Evolutionary conservation across 2,113 vertebrate genomes (phyloP).

Genomic region (Poeciliopsis occidentalis): DNA sequence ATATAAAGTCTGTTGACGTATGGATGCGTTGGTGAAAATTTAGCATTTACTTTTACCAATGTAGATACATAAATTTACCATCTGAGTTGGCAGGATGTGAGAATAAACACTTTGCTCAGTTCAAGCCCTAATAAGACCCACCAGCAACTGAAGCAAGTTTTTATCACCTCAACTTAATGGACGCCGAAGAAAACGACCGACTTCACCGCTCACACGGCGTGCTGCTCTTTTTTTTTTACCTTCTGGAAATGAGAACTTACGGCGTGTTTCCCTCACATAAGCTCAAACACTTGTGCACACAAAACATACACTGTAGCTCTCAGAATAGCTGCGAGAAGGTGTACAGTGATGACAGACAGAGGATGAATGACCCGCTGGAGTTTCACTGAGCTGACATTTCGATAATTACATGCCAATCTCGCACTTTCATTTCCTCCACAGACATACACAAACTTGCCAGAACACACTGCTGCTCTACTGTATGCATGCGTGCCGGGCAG

Average conservation of each 20-base stretch:
- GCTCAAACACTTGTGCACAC: neutral
- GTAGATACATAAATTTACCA: neutral
- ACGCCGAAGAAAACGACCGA: constrained; percentile 17
- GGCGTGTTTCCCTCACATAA: neutral
- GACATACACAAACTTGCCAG: constrained; percentile 28
- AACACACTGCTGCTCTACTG: constrained; percentile 11
- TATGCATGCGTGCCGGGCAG: neutral
- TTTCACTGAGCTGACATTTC: constrained; percentile 69
- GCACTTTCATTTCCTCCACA: constrained; percentile 62
- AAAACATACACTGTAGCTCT: constrained; percentile 22
- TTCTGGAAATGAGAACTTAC: constrained; percentile 22
- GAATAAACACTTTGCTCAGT: constrained; percentile 32
- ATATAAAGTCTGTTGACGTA: no score
- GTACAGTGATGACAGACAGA: constrained; percentile 61
- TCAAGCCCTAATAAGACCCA: constrained; percentile 27
- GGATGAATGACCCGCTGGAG: constrained; percentile 65
- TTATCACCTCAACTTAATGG: constrained; percentile 8
- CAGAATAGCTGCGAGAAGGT: constrained; percentile 44
- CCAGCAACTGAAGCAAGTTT: constrained; percentile 14
- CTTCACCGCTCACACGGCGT: constrained; percentile 17
- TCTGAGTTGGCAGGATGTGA: constrained; percentile 14
- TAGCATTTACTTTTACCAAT: neutral
- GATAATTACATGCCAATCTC: constrained; percentile 78
- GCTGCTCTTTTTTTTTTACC: constrained; percentile 1
- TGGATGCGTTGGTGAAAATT: no score